Evolutionary conservation across 2,888 invertebrate genomes (phyloP), one percentile per base, ranked within the genome.

Genomic region (Cosmia trapezina): DNA sequence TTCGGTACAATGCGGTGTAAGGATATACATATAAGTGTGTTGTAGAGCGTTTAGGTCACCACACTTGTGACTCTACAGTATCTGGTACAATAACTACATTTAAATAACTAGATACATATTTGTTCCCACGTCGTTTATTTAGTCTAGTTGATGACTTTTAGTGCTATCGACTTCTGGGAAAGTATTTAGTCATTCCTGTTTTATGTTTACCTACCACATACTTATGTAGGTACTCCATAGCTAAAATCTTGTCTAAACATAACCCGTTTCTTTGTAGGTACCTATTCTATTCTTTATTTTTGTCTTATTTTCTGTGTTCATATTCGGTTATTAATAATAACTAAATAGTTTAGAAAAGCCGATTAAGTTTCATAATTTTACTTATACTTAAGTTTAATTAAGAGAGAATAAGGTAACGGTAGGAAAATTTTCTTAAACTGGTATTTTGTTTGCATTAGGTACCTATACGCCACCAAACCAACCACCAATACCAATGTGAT

Each of bases 81-180:
- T 65, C 81, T 80, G 41, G 49, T 64, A 77, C 53, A 37, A 63
- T 60, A 70, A 54, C 22, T 45, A 63, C 59, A 64, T 77, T 77
- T 61, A 51, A 63, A 63, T 63, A 68, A 49, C 62, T 49, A 78
- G 43, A 60, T 33, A 69, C 45, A 72, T 84, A 78, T 83, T 84
- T 83, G 66, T 78, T 71, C 67, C 43, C 59, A 61, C 67, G 72
- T 70, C 71, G 59, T 71, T 73, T 73, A 80, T 83, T 83, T 83
- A 60, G 77, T 73, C 68, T 65, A 65, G 62, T 79, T 74, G 41
- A 70, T 65, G 22, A 72, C 37, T 53, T 72, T 80, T 68, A 61
- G 71, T 80, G 70, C 59, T 69, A 77, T 70, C 51, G 64, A 54
- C 54, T 78, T 78, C 78, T 64, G 41, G 51, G 78, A 80, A 77